Conservation (phyloP, 2,797 vertebrate species). For the Petrocephalus sullivani region DNA sequence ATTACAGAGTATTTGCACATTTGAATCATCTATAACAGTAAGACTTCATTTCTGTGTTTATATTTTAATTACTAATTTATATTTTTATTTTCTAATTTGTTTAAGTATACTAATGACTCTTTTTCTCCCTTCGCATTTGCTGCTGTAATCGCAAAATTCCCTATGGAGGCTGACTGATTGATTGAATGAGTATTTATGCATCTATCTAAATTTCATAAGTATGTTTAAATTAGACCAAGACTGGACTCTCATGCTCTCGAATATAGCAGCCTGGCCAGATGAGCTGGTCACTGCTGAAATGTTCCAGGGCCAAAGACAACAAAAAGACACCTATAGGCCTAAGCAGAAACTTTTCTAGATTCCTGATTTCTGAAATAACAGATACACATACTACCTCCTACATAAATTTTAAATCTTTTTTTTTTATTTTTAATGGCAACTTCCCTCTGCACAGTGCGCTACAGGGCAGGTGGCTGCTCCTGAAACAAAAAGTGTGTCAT, state of each 20-base stretch:
- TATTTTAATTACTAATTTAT: background rate
- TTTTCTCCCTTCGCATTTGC: background rate
- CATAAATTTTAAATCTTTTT: background rate
- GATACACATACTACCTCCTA: background rate
- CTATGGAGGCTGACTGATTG: background rate
- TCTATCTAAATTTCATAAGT: background rate
- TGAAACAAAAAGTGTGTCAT: slow-evolving; percentile 99
- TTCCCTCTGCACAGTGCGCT: slow-evolving; percentile 61
- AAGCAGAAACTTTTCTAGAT: background rate
- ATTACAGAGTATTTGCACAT: background rate
- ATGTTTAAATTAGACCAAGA: background rate
- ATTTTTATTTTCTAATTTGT: background rate
- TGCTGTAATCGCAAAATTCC: background rate
- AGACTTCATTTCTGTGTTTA: background rate
- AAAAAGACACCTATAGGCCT: background rate
- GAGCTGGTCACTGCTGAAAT: background rate
- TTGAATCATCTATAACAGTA: background rate
- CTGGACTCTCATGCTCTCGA: no score
- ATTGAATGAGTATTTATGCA: background rate
- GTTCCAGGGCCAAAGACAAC: background rate
- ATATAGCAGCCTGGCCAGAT: background rate
- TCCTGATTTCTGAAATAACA: background rate
- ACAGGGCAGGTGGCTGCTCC: slow-evolving; percentile 72
- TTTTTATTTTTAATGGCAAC: background rate
- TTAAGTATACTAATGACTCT: background rate